phyloP scores from a whole-genome alignment of 2,797 vertebrate species.

The Amblyopsis hoosieri region DNA sequence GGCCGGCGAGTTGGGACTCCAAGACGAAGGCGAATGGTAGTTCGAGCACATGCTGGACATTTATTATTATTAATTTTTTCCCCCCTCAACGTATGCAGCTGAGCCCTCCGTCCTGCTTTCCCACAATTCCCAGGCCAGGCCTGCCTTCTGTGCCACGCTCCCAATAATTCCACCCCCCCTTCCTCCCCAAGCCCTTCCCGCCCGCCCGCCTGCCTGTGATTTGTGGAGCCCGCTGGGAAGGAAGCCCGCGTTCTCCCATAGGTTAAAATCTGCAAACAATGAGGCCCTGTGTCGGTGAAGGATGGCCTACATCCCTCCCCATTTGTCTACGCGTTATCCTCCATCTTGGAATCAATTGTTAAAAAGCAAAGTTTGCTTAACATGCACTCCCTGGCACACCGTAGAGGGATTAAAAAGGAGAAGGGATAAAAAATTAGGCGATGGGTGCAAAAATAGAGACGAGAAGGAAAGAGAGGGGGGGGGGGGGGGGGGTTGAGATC shows the following conservation, averaged over 20 bases:
- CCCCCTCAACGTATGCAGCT: slow-evolving; percentile 41
- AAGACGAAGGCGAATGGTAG: slow-evolving; percentile 26
- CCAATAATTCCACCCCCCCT: slow-evolving; percentile 47
- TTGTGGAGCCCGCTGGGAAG: slow-evolving; percentile 77
- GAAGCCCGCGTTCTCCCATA: slow-evolving; percentile 75
- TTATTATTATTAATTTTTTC: slow-evolving; percentile 43
- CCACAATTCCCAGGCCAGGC: slow-evolving; percentile 55
- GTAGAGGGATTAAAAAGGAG: slow-evolving; percentile 3
- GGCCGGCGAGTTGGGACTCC: slow-evolving; percentile 21
- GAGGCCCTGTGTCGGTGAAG: slow-evolving; percentile 69
- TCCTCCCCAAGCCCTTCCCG: slow-evolving; percentile 48
- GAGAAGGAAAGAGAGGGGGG: neutral
- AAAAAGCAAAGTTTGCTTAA: slow-evolving; percentile 81
- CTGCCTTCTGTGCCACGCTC: slow-evolving; percentile 17
- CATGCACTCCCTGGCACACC: slow-evolving; percentile 67
- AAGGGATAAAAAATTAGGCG: neutral
- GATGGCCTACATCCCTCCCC: slow-evolving; percentile 79
- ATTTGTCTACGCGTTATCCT: slow-evolving; percentile 84
- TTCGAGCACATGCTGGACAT: slow-evolving; percentile 57
- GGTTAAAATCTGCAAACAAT: slow-evolving; percentile 85
- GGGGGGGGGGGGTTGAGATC: slow-evolving; percentile 58
- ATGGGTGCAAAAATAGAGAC: neutral
- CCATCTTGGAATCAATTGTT: slow-evolving; percentile 80
- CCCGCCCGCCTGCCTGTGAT: slow-evolving; percentile 76
- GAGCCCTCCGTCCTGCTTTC: slow-evolving; percentile 62